A percentile compares a stretch with the other conserved stretches of the same genome.
Evolutionary conservation across 2,888 invertebrate genomes (phyloP).

Genomic region (Stenodema calcarata): DNA sequence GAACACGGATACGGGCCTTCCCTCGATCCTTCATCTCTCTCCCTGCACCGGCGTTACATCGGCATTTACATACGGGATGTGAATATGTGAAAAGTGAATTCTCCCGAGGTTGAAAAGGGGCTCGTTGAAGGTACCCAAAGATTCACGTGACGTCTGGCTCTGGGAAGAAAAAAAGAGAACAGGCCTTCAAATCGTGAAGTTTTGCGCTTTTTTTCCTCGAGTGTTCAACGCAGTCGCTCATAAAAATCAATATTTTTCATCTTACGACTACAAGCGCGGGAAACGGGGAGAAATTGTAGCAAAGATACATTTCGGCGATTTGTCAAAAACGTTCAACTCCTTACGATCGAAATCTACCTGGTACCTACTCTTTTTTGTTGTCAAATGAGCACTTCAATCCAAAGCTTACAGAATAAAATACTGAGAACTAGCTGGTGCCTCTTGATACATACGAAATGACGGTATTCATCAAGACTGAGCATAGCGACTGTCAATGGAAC

Average conservation of each 20-base stretch:
- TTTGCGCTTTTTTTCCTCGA: background rate
- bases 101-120: background rate
- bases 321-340: background rate
- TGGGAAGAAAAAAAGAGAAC: background rate
- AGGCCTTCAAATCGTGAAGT: background rate
- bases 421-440: too few species aligned
- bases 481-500: too few species aligned
- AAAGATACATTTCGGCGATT: background rate
- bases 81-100: constrained; percentile 26
- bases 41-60: background rate
- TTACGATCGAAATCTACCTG: background rate
- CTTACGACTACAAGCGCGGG: background rate
- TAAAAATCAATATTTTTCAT: background rate
- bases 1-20: constrained; percentile 10
- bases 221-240: background rate
- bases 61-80: constrained; percentile 8
- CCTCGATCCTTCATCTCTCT: constrained; percentile 11
- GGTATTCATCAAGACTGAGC: too few species aligned
- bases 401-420: too few species aligned
- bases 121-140: background rate
- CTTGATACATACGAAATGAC: too few species aligned
- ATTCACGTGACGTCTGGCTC: background rate
- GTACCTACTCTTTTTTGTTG: too few species aligned
- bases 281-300: background rate
- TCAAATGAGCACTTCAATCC: too few species aligned